Evolutionary conservation across 2,888 invertebrate species (phyloP), one percentile per base, ranked within the genome.

Genomic region (Phyllotreta striolata): DNA sequence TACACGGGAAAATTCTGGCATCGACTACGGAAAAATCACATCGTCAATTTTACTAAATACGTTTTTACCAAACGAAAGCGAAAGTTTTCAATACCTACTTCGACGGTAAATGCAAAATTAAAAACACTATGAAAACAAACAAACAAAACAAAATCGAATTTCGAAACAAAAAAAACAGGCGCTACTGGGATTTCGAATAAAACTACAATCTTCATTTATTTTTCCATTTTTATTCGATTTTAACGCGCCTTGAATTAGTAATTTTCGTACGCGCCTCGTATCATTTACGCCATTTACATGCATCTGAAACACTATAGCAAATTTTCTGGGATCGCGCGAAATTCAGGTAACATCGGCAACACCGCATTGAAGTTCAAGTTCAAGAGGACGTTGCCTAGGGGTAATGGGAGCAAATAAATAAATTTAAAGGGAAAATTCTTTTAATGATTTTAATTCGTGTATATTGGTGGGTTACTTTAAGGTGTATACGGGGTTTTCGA

Each of bases 1-100:
- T 70, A 41, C 75, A 75, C 4, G 73, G 72, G 54, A 70, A 72
- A 0, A 57, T 47, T 14, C 58, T 58, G 9, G 55, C 35, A 7
- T 63, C 66, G 66, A 43, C 51, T 64, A 65, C 10, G 57, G 34
- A 46, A 39, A 51, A 35, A 51, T 35, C 34, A 51, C 3, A 51
- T 37, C 13, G 43, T 10, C 13, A 43, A 24, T 51, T 10, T n/a
- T 51, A 47, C 10, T 1, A 35, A 51, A 55, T 43, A 34, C 5
- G 35, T 6, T 39, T 38, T 7, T 7, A 14, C 6, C 6, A 9
- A 54, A 1, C 7, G 2, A 35, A 12, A 40, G 4, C 24, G 6
- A 41, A 55, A 24, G 12, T 44, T 24, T 24, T 24, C 24, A 24
- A 24, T 24, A 24, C 24, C 24, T 24, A 24, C 24, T 24, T 24